A percentile compares a stretch with the other conserved stretches of the same genome.
phyloP scores from a whole-genome alignment of 2,797 vertebrate genomes.

The Leucoraja ocellata region DNA sequence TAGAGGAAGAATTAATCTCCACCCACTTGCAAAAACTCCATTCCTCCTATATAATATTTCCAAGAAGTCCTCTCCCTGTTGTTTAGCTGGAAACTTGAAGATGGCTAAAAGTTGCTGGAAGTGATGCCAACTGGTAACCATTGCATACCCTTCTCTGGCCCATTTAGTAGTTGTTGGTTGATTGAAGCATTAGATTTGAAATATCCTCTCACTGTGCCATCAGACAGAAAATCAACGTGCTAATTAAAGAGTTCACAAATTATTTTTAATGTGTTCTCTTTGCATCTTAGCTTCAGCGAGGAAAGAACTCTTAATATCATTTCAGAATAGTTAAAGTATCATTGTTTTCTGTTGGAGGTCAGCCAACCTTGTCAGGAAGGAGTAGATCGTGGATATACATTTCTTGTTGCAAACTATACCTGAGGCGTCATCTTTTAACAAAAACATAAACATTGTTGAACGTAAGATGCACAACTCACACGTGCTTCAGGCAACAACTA shows the following conservation, averaged over 20 bases:
- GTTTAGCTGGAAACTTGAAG: background rate
- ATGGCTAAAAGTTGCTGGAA: background rate
- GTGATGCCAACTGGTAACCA: too few relatives aligned
- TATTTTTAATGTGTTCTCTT: background rate
- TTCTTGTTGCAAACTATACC: background rate
- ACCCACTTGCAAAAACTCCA: background rate
- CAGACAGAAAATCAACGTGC: background rate
- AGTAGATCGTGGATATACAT: background rate
- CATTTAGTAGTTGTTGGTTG: background rate
- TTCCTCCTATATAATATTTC: background rate
- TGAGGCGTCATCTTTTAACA: background rate
- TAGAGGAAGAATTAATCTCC: background rate
- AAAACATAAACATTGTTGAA: slow-evolving; percentile 3
- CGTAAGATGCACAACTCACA: background rate
- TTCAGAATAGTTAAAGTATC: background rate
- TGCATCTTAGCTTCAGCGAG: background rate
- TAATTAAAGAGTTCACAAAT: background rate
- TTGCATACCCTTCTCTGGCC: background rate
- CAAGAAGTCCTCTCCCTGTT: background rate
- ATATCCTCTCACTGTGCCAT: too few relatives aligned
- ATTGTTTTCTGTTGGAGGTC: background rate
- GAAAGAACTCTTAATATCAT: background rate
- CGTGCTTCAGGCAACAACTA: background rate
- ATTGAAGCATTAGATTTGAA: background rate
- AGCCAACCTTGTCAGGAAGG: background rate